Evolutionary conservation across 2,888 invertebrate species (phyloP), one percentile per base, ranked within the genome.

Genomic region (Eubasilissa splendida): DNA sequence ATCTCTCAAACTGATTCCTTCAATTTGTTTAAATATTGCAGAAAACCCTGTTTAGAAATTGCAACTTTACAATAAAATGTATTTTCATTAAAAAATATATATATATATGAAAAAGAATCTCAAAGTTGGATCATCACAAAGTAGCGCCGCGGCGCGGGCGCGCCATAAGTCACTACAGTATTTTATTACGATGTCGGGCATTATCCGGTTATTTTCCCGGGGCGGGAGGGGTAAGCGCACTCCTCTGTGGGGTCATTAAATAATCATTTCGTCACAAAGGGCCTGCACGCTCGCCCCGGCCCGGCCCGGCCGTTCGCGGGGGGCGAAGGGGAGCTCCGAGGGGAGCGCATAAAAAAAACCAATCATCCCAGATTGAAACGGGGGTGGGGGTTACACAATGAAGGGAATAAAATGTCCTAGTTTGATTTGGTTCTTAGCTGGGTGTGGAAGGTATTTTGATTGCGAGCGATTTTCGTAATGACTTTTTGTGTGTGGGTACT

Each of bases 251-350:
- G 58, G 8, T 58, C 58, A 58, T 58, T 58, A 58, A 58, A 58
- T 58, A 58, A 58, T 58, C 58, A 58, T 58, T 58, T 58, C 58
- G 58, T 58, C 58, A 58, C 58, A 58, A 58, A 58, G 58, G n/a
- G 58, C 11, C 9, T 58, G n/a, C 58, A 58, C 4, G 58, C 12
- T 11, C 54, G 54, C 12, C 54, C 54, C 12, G 9, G 9, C 54
- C 10, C 54, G 9, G 9, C 54, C 54, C 9, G 9, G 9, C 54
- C 9, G 2, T 11, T 12, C 10, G 54, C 11, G 58, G 58, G 58
- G 54, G 54, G 54, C 12, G 42, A 7, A 42, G 42, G 7, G 42
- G 42, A 7, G 7, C 42, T 42, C 42, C 0, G 42, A 7, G 42
- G 42, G 42, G 42, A 42, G 42, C 4, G 42, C 42, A 42, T 42